A percentile compares a stretch with the other conserved stretches of the same genome.
Conservation (phyloP, 2,797 vertebrate genomes). For the Kryptopterus vitreolus region DNA sequence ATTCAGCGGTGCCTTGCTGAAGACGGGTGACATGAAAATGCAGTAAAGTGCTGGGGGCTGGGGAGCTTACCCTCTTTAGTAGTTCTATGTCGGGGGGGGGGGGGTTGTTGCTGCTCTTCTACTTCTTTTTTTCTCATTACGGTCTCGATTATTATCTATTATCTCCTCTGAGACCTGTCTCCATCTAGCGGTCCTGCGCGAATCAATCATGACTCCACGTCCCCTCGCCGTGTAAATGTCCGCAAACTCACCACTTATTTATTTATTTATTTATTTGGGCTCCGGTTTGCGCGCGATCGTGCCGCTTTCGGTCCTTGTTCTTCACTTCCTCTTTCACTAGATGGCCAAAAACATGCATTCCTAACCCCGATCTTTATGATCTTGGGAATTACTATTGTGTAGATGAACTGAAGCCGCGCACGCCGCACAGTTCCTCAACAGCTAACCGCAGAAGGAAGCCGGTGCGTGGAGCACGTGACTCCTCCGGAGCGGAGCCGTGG, state of each 20-base stretch:
- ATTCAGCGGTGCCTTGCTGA: background rate
- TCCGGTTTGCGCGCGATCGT: conserved; percentile 8
- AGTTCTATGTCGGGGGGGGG: too few relatives aligned
- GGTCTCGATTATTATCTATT: background rate
- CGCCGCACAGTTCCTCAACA: conserved; percentile 15
- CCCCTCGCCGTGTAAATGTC: background rate
- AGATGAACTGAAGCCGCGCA: conserved; percentile 5
- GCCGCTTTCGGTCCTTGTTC: background rate
- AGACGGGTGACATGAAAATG: background rate
- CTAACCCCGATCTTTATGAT: background rate
- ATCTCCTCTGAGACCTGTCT: conserved; percentile 56
- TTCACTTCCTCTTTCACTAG: background rate
- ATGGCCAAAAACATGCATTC: too few relatives aligned
- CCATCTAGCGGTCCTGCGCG: conserved; percentile 61
- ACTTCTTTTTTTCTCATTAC: background rate
- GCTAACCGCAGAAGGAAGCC: conserved; percentile 48
- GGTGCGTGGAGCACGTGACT: conserved; percentile 60
- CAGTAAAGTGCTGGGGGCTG: too few relatives aligned
- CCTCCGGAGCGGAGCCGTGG: conserved; percentile 49
- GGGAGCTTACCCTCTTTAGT: too few relatives aligned
- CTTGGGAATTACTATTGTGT: background rate
- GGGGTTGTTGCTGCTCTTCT: too few relatives aligned
- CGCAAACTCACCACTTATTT: conserved; percentile 16
- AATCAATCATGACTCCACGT: background rate
- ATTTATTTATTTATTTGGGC: too few relatives aligned